Evolutionary conservation across 2,797 vertebrate genomes (phyloP).

Genomic region (Hemibagrus guttatus): DNA sequence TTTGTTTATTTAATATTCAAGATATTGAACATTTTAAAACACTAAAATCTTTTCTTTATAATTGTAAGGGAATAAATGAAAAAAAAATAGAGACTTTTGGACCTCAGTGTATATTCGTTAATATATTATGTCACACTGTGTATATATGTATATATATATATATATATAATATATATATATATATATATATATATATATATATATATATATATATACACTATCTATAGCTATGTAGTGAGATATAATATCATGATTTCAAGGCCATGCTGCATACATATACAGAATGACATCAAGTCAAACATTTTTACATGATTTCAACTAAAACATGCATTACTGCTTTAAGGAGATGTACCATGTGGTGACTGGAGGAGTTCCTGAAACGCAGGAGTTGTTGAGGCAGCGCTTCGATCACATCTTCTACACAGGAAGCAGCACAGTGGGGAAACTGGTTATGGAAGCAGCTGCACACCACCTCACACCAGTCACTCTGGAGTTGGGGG

Average conservation of each 20-base stretch:
- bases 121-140: too few relatives aligned
- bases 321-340: constrained; percentile 67
- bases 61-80: neutral
- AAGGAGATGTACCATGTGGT: constrained; percentile 86
- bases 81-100: too few relatives aligned
- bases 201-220: too few relatives aligned
- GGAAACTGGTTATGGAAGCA: constrained; percentile 83
- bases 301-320: neutral
- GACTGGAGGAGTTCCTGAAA: constrained; percentile 80
- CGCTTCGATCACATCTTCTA: constrained; percentile 89
- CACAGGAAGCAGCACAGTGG: constrained; percentile 79
- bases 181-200: too few relatives aligned
- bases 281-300: too few relatives aligned
- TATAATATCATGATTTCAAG: neutral
- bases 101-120: too few relatives aligned
- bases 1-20: neutral
- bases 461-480: constrained; percentile 88
- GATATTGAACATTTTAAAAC: neutral
- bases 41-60: neutral
- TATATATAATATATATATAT: too few relatives aligned
- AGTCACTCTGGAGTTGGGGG: constrained; percentile 89
- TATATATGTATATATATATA: too few relatives aligned
- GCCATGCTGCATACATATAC: neutral
- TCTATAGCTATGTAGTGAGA: too few relatives aligned
- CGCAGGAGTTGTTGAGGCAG: constrained; percentile 81